Percentiles rank a stretch among this genome's conserved stretches.
phyloP scores from a whole-genome alignment of 1,140 invertebrate genomes.

The Euura lappo region DNA sequence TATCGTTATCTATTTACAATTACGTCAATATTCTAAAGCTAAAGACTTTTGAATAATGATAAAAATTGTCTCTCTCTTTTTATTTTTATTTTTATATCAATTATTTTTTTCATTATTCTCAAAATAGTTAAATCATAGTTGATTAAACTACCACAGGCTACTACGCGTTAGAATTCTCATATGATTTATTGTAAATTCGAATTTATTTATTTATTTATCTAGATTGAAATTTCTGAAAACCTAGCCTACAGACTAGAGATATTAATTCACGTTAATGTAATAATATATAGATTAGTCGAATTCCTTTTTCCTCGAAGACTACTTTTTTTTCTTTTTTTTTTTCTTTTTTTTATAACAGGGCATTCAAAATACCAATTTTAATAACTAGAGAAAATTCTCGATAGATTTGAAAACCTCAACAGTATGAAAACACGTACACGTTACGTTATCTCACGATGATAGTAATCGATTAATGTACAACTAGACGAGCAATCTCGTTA shows the following conservation, averaged over 20 bases:
- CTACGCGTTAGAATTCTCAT: no score
- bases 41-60: neutral
- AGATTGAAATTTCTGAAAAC: neutral
- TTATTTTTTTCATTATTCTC: neutral
- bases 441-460: neutral
- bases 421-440: constrained; percentile 1
- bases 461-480: no score
- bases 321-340: neutral
- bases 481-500: no score
- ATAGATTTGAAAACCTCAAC: neutral
- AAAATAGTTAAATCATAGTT: neutral
- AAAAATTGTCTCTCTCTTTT: neutral
- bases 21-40: neutral
- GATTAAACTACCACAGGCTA: neutral
- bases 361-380: neutral
- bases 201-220: neutral
- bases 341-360: neutral
- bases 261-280: neutral
- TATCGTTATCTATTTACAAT: neutral
- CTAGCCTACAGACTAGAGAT: neutral
- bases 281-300: neutral
- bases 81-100: neutral
- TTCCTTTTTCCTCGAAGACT: neutral
- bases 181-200: neutral
- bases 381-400: neutral